A percentile compares a stretch with the other conserved stretches of the same genome.
phyloP scores from a whole-genome alignment of 1,140 invertebrate genomes.

The Pentalonia nigronervosa region DNA sequence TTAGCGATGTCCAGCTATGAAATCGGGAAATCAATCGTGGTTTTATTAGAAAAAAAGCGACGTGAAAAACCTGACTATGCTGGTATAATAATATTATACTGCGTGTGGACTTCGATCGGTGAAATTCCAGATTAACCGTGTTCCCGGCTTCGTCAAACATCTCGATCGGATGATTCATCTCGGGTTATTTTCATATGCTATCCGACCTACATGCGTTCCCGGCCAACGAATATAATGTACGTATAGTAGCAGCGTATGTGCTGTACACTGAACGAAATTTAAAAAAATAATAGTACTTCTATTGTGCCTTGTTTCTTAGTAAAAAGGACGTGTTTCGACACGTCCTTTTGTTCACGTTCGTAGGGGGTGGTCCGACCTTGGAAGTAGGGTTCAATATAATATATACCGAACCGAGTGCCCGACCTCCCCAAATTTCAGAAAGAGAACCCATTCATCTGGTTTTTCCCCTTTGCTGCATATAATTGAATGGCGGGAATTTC shows the following conservation, averaged over 20 bases:
- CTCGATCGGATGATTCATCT: not conserved
- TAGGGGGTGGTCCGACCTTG: constrained; percentile 50
- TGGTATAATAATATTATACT: not conserved
- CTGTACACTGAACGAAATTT: not conserved
- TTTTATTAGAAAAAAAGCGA: not conserved
- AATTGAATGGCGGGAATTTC: not conserved
- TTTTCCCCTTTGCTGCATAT: not conserved
- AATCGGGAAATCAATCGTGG: no score
- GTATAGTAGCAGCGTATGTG: not conserved
- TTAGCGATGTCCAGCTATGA: not conserved
- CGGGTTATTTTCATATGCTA: not conserved
- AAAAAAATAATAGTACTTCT: constrained; percentile 8
- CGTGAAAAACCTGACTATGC: not conserved
- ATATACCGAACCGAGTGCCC: not conserved
- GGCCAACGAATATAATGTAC: not conserved
- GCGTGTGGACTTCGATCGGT: not conserved
- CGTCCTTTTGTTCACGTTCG: constrained; percentile 30
- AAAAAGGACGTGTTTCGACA: constrained; percentile 48
- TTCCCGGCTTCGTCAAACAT: not conserved
- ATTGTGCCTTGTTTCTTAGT: constrained; percentile 47
- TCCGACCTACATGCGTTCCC: not conserved
- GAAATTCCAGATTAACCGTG: not conserved
- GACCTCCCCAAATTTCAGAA: not conserved
- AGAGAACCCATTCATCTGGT: constrained; percentile 24
- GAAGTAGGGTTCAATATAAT: constrained; percentile 33